Base-by-base conservation (phyloP, 2,888 invertebrate genomes). In the Phrixothrix hirtus region DNA sequence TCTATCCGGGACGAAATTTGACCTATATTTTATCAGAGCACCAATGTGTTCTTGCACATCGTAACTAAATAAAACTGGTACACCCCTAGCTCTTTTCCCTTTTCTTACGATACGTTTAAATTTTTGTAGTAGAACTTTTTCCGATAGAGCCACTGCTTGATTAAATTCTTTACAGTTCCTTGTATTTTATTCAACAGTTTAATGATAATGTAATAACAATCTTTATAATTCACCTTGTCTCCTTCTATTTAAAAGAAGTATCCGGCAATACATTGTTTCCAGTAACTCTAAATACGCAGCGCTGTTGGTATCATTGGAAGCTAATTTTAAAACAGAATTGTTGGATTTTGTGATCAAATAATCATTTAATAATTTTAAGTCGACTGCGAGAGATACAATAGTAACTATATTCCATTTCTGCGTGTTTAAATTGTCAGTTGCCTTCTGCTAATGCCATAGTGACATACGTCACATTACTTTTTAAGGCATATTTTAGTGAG, bases 361-460 rank as follows among this genome's bases (percentile, higher is more conserved):
- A 12, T 55, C 42, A 29, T 37, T 54, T 7, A 56, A 38, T 9
- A 32, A 4, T 37, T 56, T 52, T 6, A 56, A 12, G 15, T 56
- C 56, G 2, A 25, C 31, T 2, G 53, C 48, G 17, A 48, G 21
- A 17, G 56, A 53, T 9, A 53, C 35, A 7, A 56, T 27, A 13
- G 46, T 46, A n/a, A 55, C 13, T 41, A 54, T 54, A 14, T 54
- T 56, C 53, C 48, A 53, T 29, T 44, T 58, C 7, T 58, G 45
- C 6, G 47, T 16, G 21, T 43, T 46, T 10, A 55, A 25, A 34
- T 47, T 31, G 27, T 29, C 35, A 2, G 48, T 36, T 3, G 47
- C 47, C 34, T 36, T 48, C 39, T 25, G 48, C 52, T 15, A 37
- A 1, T 13, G 17, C 12, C 15, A 14, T 2, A 17, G 16, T 48